These are phyloP conservation scores for Hippocampus kuda DNA, from an alignment of 2,797 vertebrate genomes.

Conservation along the genomic window DNA sequence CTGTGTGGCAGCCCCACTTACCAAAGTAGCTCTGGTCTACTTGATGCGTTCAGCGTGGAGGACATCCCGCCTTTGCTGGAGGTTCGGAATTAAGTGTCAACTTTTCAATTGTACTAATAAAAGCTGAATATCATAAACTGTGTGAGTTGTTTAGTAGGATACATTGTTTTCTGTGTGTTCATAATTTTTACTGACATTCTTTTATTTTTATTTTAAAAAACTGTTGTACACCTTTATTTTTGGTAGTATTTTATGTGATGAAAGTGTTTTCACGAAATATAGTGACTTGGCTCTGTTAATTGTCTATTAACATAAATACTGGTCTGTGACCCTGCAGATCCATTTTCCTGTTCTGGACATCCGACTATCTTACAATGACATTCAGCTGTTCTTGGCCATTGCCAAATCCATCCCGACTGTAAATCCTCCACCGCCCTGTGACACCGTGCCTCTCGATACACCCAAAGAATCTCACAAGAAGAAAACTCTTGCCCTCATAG, in stretches of 20 bases:
- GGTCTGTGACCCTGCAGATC: constrained; percentile 65
- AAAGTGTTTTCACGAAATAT: background rate
- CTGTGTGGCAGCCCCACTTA: constrained; percentile 88
- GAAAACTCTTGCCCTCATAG: constrained; percentile 73
- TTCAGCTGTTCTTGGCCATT: constrained; percentile 91
- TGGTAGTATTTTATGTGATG: too few species aligned
- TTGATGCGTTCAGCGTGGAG: constrained; percentile 93
- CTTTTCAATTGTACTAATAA: too few species aligned
- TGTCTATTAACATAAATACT: background rate
- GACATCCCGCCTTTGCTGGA: constrained; percentile 93
- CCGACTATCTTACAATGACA: constrained; percentile 94
- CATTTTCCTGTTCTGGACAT: constrained; percentile 90
- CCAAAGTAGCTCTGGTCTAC: constrained; percentile 82
- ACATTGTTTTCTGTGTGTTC: too few species aligned
- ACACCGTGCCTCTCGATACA: constrained; percentile 22
- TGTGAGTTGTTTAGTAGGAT: too few species aligned
- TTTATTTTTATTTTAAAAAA: too few species aligned
- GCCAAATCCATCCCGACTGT: constrained; percentile 83
- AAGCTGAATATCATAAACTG: too few species aligned
- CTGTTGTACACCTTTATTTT: too few species aligned
- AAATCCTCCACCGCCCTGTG: constrained; percentile 31
- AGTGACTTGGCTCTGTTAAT: background rate
- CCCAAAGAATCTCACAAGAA: constrained; percentile 59
- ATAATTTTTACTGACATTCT: too few species aligned
- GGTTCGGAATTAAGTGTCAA: constrained; percentile 58